Percentiles rank a stretch among this genome's conserved stretches.
Evolutionary conservation across 2,113 vertebrate species (phyloP).

Genomic region (Steatornis caripensis): DNA sequence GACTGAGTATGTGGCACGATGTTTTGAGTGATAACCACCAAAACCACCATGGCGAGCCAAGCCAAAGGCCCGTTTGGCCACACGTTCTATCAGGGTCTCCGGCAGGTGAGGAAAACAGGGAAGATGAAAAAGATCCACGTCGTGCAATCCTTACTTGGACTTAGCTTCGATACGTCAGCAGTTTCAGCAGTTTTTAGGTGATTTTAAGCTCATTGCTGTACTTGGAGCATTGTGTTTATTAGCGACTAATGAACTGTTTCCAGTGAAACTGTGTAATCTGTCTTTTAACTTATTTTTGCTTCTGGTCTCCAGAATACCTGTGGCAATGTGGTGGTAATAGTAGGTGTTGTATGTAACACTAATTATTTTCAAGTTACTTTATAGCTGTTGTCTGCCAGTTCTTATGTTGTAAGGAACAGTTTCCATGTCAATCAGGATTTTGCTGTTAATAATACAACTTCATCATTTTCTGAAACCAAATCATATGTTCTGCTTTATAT

Average conservation of each 20-base stretch:
- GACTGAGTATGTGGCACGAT: rapidly evolving
- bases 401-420: neutral
- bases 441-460: neutral
- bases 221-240: neutral
- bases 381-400: neutral
- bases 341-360: neutral
- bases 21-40: neutral
- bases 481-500: neutral
- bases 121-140: neutral
- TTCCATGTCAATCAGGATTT: neutral
- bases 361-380: neutral
- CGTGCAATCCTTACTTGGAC: neutral
- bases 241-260: neutral
- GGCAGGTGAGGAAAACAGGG: neutral
- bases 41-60: neutral
- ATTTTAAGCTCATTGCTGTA: neutral
- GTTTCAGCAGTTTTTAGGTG: neutral
- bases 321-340: neutral
- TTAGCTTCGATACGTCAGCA: neutral
- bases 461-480: neutral
- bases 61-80: neutral
- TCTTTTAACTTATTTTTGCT: neutral
- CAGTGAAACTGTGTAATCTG: neutral
- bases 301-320: neutral
- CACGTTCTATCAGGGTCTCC: neutral